Conservation (phyloP, 2,888 invertebrate genomes). For the Plagodis dolabraria region DNA sequence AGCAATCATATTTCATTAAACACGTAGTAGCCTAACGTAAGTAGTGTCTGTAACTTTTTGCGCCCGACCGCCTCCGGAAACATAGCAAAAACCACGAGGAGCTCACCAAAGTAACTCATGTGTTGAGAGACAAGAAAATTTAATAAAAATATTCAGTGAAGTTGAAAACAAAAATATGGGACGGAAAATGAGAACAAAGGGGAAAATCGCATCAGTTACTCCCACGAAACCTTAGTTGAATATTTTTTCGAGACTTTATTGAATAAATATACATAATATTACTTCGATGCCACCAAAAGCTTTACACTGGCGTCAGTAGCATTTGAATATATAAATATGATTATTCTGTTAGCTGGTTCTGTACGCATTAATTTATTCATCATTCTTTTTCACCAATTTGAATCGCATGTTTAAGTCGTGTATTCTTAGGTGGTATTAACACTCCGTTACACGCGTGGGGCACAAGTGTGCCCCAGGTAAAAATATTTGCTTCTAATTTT, state of each 20-base stretch:
- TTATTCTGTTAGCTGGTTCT: conserved; percentile 29
- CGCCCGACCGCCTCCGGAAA: conserved; percentile 47
- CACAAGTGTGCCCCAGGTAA: no score
- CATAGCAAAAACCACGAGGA: conserved; percentile 50
- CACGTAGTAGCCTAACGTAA: conserved; percentile 34
- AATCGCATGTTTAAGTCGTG: not conserved
- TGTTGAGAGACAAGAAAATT: conserved; percentile 71
- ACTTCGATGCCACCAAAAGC: conserved; percentile 62
- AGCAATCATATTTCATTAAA: not conserved
- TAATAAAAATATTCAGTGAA: conserved; percentile 76
- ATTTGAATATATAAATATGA: conserved; percentile 40
- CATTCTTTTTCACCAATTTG: conserved; percentile 20
- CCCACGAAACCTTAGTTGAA: conserved; percentile 64
- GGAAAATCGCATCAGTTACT: conserved; percentile 72
- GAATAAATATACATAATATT: conserved; percentile 78
- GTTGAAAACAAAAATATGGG: conserved; percentile 78
- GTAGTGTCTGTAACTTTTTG: conserved; percentile 51
- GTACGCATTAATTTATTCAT: conserved; percentile 34
- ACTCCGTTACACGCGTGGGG: no score
- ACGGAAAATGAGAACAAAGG: conserved; percentile 71
- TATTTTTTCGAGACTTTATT: conserved; percentile 75
- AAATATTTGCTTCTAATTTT: no score
- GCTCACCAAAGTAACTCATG: conserved; percentile 63
- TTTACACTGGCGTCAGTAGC: conserved; percentile 50
- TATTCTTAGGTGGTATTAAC: no score